phyloP scores from a whole-genome alignment of 2,113 vertebrate genomes.

The Rhabdomys dilectus region DNA sequence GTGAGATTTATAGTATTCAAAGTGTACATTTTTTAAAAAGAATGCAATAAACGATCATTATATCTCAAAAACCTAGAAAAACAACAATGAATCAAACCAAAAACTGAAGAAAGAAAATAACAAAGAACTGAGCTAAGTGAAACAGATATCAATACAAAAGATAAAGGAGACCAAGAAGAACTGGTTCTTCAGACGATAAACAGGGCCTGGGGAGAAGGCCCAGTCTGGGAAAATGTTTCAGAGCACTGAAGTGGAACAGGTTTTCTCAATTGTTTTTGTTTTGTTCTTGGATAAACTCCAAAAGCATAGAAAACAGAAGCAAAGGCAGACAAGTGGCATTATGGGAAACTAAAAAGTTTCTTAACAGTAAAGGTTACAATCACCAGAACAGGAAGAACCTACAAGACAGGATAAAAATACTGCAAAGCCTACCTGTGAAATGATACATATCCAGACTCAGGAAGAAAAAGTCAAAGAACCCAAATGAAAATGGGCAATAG shows the following conservation, averaged over 20 bases:
- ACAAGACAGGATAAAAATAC: background rate
- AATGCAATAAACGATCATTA: background rate
- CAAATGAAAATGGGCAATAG: background rate
- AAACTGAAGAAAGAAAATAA: background rate
- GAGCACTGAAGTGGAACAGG: background rate
- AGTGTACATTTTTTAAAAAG: background rate
- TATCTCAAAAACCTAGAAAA: background rate
- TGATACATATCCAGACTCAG: background rate
- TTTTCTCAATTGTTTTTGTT: background rate
- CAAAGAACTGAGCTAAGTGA: background rate
- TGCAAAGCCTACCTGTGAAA: background rate
- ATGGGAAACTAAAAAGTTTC: background rate
- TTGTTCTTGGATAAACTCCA: background rate
- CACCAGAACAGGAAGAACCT: background rate
- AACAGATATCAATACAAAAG: background rate
- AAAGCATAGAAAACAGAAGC: background rate
- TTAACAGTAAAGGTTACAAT: background rate
- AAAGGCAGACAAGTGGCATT: background rate
- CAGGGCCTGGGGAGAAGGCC: background rate
- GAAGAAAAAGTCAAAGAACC: background rate
- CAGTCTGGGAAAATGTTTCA: background rate
- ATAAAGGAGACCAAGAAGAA: background rate
- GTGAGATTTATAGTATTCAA: background rate
- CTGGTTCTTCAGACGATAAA: background rate
- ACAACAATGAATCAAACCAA: background rate